Conservation (phyloP, 2,797 vertebrate species). For the Catamblyrhynchus diadema region DNA sequence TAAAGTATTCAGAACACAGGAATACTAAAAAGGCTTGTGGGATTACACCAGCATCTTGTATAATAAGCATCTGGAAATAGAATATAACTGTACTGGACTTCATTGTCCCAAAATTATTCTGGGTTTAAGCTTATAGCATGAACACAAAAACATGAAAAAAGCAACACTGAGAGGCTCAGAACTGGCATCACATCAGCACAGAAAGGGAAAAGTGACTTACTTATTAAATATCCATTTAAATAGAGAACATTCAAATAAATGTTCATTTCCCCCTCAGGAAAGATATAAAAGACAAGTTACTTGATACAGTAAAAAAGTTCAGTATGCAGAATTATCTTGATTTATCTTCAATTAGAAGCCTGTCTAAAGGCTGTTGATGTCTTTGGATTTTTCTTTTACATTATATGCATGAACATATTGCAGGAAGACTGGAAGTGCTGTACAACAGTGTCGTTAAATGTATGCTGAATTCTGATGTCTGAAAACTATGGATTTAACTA, state of each 20-base stretch:
- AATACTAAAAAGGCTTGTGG: not conserved
- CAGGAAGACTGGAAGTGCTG: not conserved
- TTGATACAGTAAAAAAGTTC: not conserved
- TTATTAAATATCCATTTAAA: not conserved
- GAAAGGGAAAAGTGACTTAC: not conserved
- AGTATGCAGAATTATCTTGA: not conserved
- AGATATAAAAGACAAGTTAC: not conserved
- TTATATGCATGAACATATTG: not conserved
- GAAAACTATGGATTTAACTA: not conserved
- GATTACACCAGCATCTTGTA: not conserved
- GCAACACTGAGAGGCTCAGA: not conserved
- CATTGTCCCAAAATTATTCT: not conserved
- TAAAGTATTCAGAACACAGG: not conserved
- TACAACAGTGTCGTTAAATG: accelerated
- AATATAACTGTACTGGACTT: not conserved
- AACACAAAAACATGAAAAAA: not conserved
- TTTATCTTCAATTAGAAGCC: not conserved
- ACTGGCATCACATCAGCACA: not conserved
- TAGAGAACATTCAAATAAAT: not conserved
- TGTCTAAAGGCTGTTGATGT: not conserved
- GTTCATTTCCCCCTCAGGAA: not conserved
- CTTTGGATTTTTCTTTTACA: not conserved
- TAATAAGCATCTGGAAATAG: not conserved
- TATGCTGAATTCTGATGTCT: not conserved
- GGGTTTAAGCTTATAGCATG: not conserved